These are phyloP conservation scores for Ophioninae sp. DNA, from an alignment of 2,888 invertebrate species.

Conservation along the genomic window DNA sequence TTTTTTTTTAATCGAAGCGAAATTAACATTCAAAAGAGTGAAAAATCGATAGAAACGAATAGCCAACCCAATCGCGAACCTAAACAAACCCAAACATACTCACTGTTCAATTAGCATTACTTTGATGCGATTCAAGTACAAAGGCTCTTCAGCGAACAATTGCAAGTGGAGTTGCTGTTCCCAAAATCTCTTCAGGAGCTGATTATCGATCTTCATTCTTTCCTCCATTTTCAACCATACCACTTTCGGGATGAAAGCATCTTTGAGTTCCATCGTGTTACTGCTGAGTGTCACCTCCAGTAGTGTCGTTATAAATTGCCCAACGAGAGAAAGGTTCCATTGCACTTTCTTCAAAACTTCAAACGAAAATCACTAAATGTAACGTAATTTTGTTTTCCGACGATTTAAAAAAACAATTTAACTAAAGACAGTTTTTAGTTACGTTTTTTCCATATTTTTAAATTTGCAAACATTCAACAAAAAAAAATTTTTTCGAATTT, in stretches of 20 bases:
- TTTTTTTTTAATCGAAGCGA: neutral
- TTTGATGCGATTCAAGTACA: slow-evolving; percentile 73
- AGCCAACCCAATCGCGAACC: neutral
- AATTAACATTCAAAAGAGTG: neutral
- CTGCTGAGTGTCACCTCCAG: slow-evolving; percentile 67
- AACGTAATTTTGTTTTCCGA: no score
- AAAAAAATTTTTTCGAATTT: no score
- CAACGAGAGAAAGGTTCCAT: slow-evolving; percentile 68
- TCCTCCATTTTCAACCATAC: slow-evolving; percentile 73
- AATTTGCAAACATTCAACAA: no score
- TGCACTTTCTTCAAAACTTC: slow-evolving; percentile 53
- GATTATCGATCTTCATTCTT: slow-evolving; percentile 65
- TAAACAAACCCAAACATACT: slow-evolving; percentile 54
- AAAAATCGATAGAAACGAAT: neutral
- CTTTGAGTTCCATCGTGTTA: slow-evolving; percentile 71
- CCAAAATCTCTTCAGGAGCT: slow-evolving; percentile 71
- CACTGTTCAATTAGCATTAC: slow-evolving; percentile 76
- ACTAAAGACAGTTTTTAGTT: no score
- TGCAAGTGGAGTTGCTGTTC: slow-evolving; percentile 72
- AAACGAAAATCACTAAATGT: neutral
- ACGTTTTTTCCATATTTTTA: neutral
- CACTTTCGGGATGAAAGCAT: slow-evolving; percentile 68
- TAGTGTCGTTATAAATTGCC: slow-evolving; percentile 69
- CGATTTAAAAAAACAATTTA: no score
- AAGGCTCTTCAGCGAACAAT: slow-evolving; percentile 70